phyloP scores from a whole-genome alignment of 2,797 vertebrate genomes.

The Clarias laeviceps region DNA sequence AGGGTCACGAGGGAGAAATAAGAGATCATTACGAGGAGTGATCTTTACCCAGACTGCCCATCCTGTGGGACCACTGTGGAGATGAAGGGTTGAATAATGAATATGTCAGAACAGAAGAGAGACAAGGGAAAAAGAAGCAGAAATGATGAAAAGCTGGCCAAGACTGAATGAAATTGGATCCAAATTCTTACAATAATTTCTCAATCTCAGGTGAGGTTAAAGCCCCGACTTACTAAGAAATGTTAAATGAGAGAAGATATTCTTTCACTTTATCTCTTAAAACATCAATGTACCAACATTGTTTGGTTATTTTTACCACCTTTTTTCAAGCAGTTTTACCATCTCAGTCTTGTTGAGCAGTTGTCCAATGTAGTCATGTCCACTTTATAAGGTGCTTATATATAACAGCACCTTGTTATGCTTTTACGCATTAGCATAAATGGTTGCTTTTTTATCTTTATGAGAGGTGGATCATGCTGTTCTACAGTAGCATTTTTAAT shows the following conservation, averaged over 20 bases:
- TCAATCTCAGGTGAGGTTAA: conserved; percentile 30
- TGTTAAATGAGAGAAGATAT: neutral
- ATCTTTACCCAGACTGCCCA: conserved; percentile 63
- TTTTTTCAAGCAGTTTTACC: neutral
- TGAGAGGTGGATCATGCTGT: conserved; percentile 28
- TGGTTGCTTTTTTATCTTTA: conserved; percentile 8
- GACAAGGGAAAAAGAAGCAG: conserved; percentile 44
- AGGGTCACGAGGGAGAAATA: conserved; percentile 63
- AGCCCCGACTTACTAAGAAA: conserved; percentile 28
- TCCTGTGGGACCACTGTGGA: conserved; percentile 61
- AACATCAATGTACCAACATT: neutral
- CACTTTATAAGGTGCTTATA: neutral
- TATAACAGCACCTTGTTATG: neutral
- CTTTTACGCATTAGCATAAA: neutral
- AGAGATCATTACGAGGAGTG: conserved; percentile 61
- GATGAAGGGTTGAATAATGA: conserved; percentile 68
- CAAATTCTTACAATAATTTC: conserved; percentile 33
- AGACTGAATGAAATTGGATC: conserved; percentile 49
- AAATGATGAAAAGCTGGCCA: conserved; percentile 50
- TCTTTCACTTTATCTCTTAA: neutral
- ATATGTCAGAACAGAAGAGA: conserved; percentile 63
- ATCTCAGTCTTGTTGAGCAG: neutral
- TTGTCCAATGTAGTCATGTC: neutral
- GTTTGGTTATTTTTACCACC: neutral
- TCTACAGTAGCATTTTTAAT: conserved; percentile 19